Percentiles rank a stretch among this genome's conserved stretches.
These are phyloP conservation scores for Ochropleura plecta DNA, from an alignment of 2,888 invertebrate species.

Conservation along the genomic window DNA sequence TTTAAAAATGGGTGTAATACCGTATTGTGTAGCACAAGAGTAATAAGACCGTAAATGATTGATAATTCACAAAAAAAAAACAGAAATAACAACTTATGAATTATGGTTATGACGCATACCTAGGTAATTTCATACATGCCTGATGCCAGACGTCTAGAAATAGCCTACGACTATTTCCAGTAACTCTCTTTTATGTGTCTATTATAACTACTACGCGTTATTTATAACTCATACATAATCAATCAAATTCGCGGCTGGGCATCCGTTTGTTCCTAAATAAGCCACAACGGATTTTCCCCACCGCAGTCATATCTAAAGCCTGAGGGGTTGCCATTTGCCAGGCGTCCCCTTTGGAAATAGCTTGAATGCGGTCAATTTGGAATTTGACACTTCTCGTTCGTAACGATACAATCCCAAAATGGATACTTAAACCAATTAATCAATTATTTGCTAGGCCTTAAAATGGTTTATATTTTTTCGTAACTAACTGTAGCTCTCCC, in stretches of 20 bases:
- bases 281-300: conserved; percentile 5
- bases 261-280: conserved; percentile 30
- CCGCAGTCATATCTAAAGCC: not conserved
- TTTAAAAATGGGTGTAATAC: too few species aligned
- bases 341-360: conserved; percentile 3
- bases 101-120: not conserved
- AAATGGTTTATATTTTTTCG: not conserved
- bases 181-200: too few species aligned
- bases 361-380: conserved; percentile 8
- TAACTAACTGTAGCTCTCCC: not conserved
- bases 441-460: not conserved
- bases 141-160: conserved; percentile 6
- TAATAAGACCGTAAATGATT: not conserved
- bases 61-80: not conserved
- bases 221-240: conserved; percentile 34
- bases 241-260: conserved; percentile 27
- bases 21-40: too few species aligned
- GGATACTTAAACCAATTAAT: not conserved
- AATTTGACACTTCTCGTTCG: not conserved
- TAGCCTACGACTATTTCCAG: not conserved
- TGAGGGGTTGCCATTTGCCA: conserved; percentile 1
- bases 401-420: not conserved
- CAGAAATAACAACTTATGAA: not conserved
- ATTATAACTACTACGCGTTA: not conserved
- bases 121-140: not conserved